phyloP scores from a whole-genome alignment of 2,797 vertebrate species.

The Oryzias sinensis region DNA sequence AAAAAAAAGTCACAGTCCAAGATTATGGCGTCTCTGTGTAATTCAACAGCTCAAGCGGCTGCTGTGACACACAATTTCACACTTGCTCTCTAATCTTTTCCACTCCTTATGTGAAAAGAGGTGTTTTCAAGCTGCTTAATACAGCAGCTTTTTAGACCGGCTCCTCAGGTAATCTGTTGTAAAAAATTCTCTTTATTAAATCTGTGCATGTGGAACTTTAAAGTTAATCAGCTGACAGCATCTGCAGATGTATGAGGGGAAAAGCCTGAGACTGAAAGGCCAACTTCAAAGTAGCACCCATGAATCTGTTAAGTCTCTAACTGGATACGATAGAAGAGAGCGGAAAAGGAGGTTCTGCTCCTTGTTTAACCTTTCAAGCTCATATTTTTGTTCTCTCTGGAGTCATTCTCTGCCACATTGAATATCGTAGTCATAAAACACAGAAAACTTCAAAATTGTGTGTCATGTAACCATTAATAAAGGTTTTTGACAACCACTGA shows the following conservation, averaged over 20 bases:
- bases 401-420: constrained; percentile 7
- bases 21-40: constrained; percentile 42
- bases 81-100: constrained; percentile 29
- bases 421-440: neutral
- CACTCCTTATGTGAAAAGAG: constrained; percentile 13
- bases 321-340: constrained; percentile 2
- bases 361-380: constrained; percentile 7
- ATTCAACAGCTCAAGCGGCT: constrained; percentile 39
- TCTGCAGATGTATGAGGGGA: constrained; percentile 10
- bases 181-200: constrained; percentile 28
- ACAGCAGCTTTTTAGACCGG: constrained; percentile 21
- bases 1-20: constrained; percentile 39
- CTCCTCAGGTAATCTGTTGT: constrained; percentile 30
- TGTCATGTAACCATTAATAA: too few relatives aligned
- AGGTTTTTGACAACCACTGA: too few relatives aligned
- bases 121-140: constrained; percentile 14
- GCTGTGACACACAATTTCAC: constrained; percentile 37
- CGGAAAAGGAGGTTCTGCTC: neutral
- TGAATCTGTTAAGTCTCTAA: constrained; percentile 21
- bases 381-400: constrained; percentile 4
- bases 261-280: constrained; percentile 13
- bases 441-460: constrained; percentile 1
- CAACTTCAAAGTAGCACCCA: constrained; percentile 8
- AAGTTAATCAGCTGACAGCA: constrained; percentile 23
- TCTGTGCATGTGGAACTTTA: constrained; percentile 22